Conservation (phyloP, 2,113 vertebrate species). For the Marmota monax region DNA sequence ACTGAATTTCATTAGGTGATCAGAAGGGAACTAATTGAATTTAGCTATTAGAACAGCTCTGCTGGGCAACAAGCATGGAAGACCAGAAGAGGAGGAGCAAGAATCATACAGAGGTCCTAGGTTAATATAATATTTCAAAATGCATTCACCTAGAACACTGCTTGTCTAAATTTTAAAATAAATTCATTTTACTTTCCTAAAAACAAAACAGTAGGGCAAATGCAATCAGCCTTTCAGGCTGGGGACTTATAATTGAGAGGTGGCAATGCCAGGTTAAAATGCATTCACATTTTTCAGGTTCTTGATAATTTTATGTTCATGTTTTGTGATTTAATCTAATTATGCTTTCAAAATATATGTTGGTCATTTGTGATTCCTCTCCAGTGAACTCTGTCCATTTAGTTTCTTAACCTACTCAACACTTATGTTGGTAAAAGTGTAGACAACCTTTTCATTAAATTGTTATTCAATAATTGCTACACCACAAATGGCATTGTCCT, state of each 20-base stretch:
- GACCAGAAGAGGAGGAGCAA: background rate
- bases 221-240: background rate
- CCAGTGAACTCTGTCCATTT: background rate
- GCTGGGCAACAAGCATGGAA: background rate
- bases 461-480: background rate
- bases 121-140: background rate
- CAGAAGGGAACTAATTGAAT: background rate
- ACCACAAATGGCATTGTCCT: background rate
- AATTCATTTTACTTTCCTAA: background rate
- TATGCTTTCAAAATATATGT: background rate
- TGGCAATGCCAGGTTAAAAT: background rate
- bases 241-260: background rate
- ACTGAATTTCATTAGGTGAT: background rate
- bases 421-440: background rate
- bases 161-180: background rate
- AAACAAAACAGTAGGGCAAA: background rate
- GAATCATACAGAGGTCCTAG: background rate
- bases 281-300: background rate
- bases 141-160: background rate
- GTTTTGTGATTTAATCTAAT: conserved; percentile 27
- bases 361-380: background rate
- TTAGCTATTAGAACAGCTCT: background rate
- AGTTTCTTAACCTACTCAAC: background rate
- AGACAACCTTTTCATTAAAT: background rate
- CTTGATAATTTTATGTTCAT: background rate